These are phyloP conservation scores for fruit fly (Drosophila melanogaster) DNA, from an alignment of 1,140 invertebrate genomes.

Conservation along the genomic window DNA sequence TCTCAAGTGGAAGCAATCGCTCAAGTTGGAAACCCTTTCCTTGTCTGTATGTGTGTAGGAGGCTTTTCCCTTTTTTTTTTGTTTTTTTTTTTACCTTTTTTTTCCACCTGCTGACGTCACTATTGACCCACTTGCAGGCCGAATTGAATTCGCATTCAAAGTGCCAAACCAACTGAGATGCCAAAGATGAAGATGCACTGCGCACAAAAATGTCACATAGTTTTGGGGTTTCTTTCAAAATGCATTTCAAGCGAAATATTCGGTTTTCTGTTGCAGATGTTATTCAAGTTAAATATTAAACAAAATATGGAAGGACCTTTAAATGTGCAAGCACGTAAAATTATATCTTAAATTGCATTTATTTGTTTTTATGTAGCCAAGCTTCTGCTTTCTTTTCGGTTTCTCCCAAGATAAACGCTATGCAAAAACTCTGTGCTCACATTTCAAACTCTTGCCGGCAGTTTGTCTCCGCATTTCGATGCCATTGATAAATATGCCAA, in stretches of 20 bases:
- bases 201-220: neutral
- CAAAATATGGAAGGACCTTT: too few relatives aligned
- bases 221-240: neutral
- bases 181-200: slow-evolving; percentile 15
- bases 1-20: slow-evolving; percentile 47
- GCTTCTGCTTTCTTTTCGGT: too few relatives aligned
- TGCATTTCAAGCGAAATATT: too few relatives aligned
- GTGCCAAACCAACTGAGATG: slow-evolving; percentile 12
- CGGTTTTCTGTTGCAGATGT: too few relatives aligned
- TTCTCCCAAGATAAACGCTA: slow-evolving; percentile 4
- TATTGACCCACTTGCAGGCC: slow-evolving; percentile 29
- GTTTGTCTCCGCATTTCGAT: slow-evolving; percentile 3
- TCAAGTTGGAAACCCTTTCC: slow-evolving; percentile 42
- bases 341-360: too few relatives aligned
- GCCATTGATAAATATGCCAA: slow-evolving; percentile 52
- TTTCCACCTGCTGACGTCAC: slow-evolving; percentile 32
- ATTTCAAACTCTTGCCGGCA: slow-evolving; percentile 29
- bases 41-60: slow-evolving; percentile 5
- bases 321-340: too few relatives aligned
- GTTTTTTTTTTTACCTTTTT: slow-evolving; percentile 10
- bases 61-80: slow-evolving; percentile 18
- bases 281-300: too few relatives aligned
- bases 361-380: too few relatives aligned
- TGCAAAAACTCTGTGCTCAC: slow-evolving; percentile 18
- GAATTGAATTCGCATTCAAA: slow-evolving; percentile 39